Conservation (phyloP, 2,113 vertebrate species). For the Sinocyclocheilus anophthalmus region DNA sequence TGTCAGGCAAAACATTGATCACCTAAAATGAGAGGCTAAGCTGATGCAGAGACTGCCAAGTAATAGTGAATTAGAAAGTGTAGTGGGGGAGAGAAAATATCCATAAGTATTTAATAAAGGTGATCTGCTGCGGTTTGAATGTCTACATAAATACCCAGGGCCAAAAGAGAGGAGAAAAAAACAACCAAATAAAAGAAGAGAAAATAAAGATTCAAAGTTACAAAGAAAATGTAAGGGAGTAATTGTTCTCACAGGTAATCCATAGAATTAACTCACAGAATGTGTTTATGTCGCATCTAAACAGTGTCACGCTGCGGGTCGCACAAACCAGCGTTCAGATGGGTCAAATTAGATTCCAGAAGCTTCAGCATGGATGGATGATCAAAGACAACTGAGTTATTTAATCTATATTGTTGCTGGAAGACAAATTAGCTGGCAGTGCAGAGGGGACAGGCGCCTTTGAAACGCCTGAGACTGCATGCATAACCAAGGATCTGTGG, state of each 20-base stretch:
- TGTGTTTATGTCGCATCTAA: not conserved
- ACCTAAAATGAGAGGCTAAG: conserved; percentile 65
- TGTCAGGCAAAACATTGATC: conserved; percentile 62
- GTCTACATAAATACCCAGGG: not conserved
- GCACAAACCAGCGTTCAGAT: not conserved
- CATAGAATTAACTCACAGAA: not conserved
- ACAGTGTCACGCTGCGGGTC: not conserved
- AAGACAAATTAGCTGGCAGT: conserved; percentile 48
- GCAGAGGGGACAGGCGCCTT: conserved; percentile 40
- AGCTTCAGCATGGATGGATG: not conserved
- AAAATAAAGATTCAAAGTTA: conserved; percentile 8
- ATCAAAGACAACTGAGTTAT: conserved; percentile 46
- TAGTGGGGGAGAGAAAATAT: conserved; percentile 52
- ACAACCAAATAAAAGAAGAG: not conserved
- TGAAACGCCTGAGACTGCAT: conserved; percentile 47
- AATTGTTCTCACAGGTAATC: conserved; percentile 13
- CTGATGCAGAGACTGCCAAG: conserved; percentile 61
- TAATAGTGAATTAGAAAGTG: conserved; percentile 68
- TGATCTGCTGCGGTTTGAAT: conserved; percentile 32
- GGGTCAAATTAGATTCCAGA: conserved; percentile 26
- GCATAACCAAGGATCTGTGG: conserved; percentile 31
- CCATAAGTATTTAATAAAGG: conserved; percentile 61
- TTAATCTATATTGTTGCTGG: conserved; percentile 51
- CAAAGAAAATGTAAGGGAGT: not conserved
- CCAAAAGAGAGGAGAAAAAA: not conserved